A percentile compares a stretch with the other conserved stretches of the same genome.
Conservation (phyloP, 2,113 vertebrate species). For the Thunnus thynnus region DNA sequence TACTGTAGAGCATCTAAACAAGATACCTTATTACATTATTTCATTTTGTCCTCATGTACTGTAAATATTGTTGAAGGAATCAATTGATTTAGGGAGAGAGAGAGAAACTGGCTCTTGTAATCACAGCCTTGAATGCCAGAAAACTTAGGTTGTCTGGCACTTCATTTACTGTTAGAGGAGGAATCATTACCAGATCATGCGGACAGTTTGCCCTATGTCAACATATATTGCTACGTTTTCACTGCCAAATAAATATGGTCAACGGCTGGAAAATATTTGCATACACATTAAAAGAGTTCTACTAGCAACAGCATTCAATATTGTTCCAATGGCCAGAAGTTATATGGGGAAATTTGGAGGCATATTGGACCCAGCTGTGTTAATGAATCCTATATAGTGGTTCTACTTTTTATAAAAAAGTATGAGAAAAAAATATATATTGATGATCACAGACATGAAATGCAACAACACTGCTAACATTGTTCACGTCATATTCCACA, state of each 20-base stretch:
- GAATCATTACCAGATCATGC: constrained; percentile 25
- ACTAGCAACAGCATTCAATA: no score
- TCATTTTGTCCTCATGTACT: background rate
- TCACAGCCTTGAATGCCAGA: constrained; percentile 18
- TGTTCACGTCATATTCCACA: no score
- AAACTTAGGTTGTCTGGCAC: constrained; percentile 17
- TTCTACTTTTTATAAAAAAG: no score
- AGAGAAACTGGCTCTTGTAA: background rate
- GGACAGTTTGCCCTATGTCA: constrained; percentile 21
- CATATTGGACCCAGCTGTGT: no score
- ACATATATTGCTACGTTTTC: background rate
- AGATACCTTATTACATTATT: constrained; percentile 22
- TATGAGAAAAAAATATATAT: no score
- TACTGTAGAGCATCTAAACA: constrained; percentile 10
- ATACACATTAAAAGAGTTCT: background rate
- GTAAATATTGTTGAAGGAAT: constrained; percentile 6
- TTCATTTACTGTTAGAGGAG: constrained; percentile 17
- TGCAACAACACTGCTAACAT: no score
- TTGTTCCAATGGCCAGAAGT: no score
- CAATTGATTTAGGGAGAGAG: constrained; percentile 21
- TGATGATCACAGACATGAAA: no score
- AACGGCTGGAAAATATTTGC: constrained; percentile 18
- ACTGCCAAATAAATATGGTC: constrained; percentile 17
- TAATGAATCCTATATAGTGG: no score
- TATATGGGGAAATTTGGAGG: no score